Evolutionary conservation across 1,140 invertebrate genomes (phyloP), one percentile per base, ranked within the genome.

Genomic region (Oppia nitens): DNA sequence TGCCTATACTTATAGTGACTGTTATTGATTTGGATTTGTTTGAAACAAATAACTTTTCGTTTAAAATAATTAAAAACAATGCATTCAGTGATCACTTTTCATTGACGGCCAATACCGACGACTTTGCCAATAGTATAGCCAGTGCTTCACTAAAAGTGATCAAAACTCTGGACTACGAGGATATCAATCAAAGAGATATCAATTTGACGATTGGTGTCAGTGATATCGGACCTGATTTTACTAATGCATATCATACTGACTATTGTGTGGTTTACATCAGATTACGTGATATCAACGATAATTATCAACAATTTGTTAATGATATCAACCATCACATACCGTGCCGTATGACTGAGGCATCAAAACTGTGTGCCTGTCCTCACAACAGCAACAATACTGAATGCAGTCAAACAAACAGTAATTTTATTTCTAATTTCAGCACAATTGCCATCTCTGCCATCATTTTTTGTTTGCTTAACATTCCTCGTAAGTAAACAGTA

Each of bases 41-140:
- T 26, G 89, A 92, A 73, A 92, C 88, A 1, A 94, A 93, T 70
- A 91, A 92, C 71, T 93, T 94, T 73, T 87, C 90, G 68, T 94
- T 92, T 68, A 92, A 92, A 75, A 80, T 92, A 6, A 86, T 94
- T 63, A 87, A 92, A 69, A 90, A 86, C 68, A n/a, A 24, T 29
- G 87, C 87, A 48, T 88, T 88, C 50, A 87, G 89, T 47, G 88
- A 93, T 69, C 92, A 92, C 70, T 94, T 94, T 69, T 92, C 89
- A 2, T 93, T 94, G 88, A 89, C 92, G 24, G 77, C 89, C 52
- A 93, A 93, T 70, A 91, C n/a, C n/a, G n/a, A n/a, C n/a, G n/a
- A n/a, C n/a, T n/a, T n/a, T n/a, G 77, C 89, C 52, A 93, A 93
- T 70, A 91, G 91, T 71, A 89, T 93, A 68, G 89, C 88, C 1